A percentile compares a stretch with the other conserved stretches of the same genome.
Conservation (phyloP, 2,113 vertebrate genomes). For the Salvelinus alpinus region DNA sequence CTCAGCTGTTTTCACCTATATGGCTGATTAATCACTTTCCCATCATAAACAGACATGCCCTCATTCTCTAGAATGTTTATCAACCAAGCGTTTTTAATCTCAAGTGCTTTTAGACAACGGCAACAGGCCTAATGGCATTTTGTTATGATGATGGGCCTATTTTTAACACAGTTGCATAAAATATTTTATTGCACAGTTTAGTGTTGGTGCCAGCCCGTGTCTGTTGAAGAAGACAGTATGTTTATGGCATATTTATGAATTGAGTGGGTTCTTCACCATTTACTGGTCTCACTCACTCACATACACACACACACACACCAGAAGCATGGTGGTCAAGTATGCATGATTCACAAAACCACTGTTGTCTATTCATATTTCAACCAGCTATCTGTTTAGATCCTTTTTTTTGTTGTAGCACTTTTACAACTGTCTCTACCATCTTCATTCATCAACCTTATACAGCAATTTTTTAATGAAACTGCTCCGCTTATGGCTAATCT, state of each 20-base stretch:
- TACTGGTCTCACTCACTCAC: no score
- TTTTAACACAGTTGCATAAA: no score
- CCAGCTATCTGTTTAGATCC: background rate
- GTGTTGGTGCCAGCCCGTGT: no score
- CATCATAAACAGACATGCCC: no score
- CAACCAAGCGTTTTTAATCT: no score
- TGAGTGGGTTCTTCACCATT: background rate
- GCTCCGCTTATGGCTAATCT: conserved; percentile 37
- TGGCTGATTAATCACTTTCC: background rate
- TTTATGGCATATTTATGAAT: background rate
- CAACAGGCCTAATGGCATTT: no score
- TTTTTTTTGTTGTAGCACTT: background rate
- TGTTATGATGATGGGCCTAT: no score
- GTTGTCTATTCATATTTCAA: background rate
- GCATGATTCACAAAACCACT: background rate
- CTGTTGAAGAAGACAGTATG: no score
- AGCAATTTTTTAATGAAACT: background rate
- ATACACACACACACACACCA: no score
- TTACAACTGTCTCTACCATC: background rate
- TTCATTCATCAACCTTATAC: conserved; percentile 21
- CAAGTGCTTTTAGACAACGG: no score
- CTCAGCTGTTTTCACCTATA: background rate
- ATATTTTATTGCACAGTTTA: no score
- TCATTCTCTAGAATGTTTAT: no score
- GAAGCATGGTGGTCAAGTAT: background rate